A percentile compares a stretch with the other conserved stretches of the same genome.
These are phyloP conservation scores for Zhuqinia jingwanae DNA, from an alignment of 2,888 invertebrate species.

Conservation along the genomic window DNA sequence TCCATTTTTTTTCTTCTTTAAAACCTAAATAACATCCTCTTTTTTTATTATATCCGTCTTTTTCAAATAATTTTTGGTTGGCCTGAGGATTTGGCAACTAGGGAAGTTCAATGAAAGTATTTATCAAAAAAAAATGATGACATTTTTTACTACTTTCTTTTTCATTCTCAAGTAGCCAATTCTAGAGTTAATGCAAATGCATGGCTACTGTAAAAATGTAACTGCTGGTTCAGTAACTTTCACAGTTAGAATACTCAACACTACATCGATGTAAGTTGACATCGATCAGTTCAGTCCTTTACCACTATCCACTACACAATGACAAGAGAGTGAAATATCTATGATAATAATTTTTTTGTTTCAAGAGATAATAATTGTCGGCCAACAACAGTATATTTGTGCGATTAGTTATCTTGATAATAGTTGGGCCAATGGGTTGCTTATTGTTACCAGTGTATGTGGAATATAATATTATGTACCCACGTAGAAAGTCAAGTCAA, in stretches of 20 bases:
- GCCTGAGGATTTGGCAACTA: slow-evolving; percentile 30
- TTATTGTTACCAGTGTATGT: too few relatives aligned
- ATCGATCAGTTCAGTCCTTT: background rate
- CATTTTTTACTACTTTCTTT: slow-evolving; percentile 62
- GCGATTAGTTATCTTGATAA: too few relatives aligned
- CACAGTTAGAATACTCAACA: background rate
- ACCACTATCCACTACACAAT: background rate
- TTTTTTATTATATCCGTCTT: slow-evolving; percentile 23
- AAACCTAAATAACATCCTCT: too few relatives aligned
- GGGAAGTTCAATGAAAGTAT: slow-evolving; percentile 45
- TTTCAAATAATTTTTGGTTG: slow-evolving; percentile 53
- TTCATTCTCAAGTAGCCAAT: slow-evolving; percentile 62
- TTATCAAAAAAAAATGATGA: slow-evolving; percentile 68
- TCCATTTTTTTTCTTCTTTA: slow-evolving; percentile 5
- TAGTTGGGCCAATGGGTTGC: too few relatives aligned
- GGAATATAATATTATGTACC: too few relatives aligned
- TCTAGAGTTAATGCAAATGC: background rate
- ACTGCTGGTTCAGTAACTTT: background rate
- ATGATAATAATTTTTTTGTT: too few relatives aligned
- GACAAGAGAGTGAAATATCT: too few relatives aligned
- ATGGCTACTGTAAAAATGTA: slow-evolving; percentile 52
- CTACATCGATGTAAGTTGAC: background rate
- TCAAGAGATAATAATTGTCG: too few relatives aligned
- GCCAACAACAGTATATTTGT: too few relatives aligned
- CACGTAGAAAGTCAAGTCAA: too few relatives aligned